Conservation (phyloP, 30 jellyfish, hydroid and myxozoan species). For the Cassiopea andromeda region DNA sequence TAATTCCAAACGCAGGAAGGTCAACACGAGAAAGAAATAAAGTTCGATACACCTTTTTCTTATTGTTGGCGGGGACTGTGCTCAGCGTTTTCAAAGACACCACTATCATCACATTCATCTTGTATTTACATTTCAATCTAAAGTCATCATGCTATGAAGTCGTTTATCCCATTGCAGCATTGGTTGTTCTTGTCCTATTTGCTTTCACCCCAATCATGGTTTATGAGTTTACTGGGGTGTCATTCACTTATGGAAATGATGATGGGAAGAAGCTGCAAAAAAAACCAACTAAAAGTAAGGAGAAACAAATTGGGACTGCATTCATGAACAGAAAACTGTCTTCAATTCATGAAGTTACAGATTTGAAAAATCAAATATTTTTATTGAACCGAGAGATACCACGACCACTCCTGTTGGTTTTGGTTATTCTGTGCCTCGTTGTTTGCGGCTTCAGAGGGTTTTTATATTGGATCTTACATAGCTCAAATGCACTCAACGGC, state of each 20-base stretch:
- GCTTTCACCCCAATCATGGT: constrained; percentile 44
- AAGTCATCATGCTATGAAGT: constrained; percentile 33
- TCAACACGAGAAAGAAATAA: constrained; percentile 41
- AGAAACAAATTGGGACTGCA: constrained; percentile 25
- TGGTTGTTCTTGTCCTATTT: constrained; percentile 33
- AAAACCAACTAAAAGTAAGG: constrained; percentile 10
- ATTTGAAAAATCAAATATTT: background rate
- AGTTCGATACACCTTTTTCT: background rate
- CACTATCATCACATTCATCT: constrained; percentile 20
- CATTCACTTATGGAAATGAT: constrained; percentile 40
- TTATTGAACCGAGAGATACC: background rate
- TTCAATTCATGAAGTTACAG: constrained; percentile 34
- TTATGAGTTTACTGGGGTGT: constrained; percentile 34
- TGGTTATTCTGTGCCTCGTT: background rate
- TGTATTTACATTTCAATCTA: background rate
- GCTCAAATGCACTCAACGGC: background rate
- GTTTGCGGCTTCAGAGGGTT: constrained; percentile 18
- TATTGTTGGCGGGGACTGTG: constrained; percentile 3
- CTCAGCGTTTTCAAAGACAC: constrained; percentile 65
- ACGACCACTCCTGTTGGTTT: background rate
- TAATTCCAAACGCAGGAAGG: constrained; percentile 51
- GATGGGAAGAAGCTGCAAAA: background rate
- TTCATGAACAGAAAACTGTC: constrained; percentile 40
- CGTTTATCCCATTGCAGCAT: constrained; percentile 10
- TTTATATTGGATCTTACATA: constrained; percentile 15